Evolutionary conservation across 2,888 invertebrate species (phyloP).

Genomic region (Dolichomitus sp.): DNA sequence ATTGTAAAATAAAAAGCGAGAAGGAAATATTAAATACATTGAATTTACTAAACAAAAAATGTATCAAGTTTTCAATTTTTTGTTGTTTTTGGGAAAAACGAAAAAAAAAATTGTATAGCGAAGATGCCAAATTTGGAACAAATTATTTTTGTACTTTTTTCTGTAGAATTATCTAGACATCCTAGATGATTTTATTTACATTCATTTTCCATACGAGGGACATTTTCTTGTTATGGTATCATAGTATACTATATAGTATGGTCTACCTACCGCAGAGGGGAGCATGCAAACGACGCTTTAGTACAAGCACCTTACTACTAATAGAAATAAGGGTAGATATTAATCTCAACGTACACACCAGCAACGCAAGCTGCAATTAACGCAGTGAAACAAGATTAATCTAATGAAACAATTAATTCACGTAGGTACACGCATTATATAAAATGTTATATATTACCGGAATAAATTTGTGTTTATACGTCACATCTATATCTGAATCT

Average conservation of each 20-base stretch:
- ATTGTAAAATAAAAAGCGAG: not conserved
- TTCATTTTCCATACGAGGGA: too few relatives aligned
- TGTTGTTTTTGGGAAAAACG: too few relatives aligned
- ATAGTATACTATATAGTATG: not conserved
- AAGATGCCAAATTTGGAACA: too few relatives aligned
- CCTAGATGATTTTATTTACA: too few relatives aligned
- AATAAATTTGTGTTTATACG: conserved; percentile 17
- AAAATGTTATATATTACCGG: not conserved
- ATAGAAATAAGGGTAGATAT: conserved; percentile 43
- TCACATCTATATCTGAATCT: conserved; percentile 18
- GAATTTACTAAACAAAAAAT: too few relatives aligned
- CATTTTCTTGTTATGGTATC: too few relatives aligned
- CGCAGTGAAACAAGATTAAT: conserved; percentile 33
- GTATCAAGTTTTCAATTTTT: too few relatives aligned
- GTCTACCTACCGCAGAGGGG: conserved; percentile 13
- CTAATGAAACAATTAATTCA: conserved; percentile 39
- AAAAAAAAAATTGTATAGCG: too few relatives aligned
- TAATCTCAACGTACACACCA: conserved; percentile 34
- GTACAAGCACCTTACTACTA: conserved; percentile 33
- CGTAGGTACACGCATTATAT: conserved; percentile 2
- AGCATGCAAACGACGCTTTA: conserved; percentile 12
- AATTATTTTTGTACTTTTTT: too few relatives aligned
- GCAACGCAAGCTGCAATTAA: conserved; percentile 47
- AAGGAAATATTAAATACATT: too few relatives aligned
- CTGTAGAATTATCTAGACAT: too few relatives aligned